Percentiles rank a stretch among this genome's conserved stretches.
Conservation (phyloP, 2,113 vertebrate species). For the Leucosticte australis region DNA sequence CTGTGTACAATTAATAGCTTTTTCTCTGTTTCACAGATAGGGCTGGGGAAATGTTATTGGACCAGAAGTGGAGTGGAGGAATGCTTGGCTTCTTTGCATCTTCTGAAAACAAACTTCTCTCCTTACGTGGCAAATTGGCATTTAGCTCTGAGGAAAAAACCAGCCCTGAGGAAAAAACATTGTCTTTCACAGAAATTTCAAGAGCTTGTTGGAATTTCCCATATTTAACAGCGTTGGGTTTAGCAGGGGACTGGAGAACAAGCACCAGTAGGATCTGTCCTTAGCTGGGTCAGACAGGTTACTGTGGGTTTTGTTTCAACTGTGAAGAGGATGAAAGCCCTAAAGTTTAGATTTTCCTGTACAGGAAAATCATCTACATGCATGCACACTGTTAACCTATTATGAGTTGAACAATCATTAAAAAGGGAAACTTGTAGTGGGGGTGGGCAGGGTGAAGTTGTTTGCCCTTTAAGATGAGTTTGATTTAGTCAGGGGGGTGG, state of each 20-base stretch:
- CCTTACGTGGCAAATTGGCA: background rate
- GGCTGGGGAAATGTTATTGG: background rate
- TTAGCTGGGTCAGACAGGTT: background rate
- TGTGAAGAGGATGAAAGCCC: background rate
- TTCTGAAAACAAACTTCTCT: background rate
- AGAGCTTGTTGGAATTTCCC: background rate
- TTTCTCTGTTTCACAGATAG: background rate
- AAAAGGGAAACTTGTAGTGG: background rate
- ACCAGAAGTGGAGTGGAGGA: background rate
- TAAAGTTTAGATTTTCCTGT: background rate
- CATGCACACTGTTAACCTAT: background rate
- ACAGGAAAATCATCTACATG: background rate
- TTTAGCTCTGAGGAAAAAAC: background rate
- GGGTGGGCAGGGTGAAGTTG: background rate
- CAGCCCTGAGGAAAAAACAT: background rate
- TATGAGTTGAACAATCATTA: background rate
- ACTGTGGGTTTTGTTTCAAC: background rate
- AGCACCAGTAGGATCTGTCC: fast-evolving
- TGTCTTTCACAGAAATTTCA: background rate
- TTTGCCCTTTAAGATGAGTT: background rate
- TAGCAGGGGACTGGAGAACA: background rate
- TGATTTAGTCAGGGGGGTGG: background rate
- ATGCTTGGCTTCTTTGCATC: background rate
- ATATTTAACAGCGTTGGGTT: fast-evolving
- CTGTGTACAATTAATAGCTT: background rate